Evolutionary conservation across 2,113 vertebrate genomes (phyloP).

Genomic region (Maccullochella peelii): DNA sequence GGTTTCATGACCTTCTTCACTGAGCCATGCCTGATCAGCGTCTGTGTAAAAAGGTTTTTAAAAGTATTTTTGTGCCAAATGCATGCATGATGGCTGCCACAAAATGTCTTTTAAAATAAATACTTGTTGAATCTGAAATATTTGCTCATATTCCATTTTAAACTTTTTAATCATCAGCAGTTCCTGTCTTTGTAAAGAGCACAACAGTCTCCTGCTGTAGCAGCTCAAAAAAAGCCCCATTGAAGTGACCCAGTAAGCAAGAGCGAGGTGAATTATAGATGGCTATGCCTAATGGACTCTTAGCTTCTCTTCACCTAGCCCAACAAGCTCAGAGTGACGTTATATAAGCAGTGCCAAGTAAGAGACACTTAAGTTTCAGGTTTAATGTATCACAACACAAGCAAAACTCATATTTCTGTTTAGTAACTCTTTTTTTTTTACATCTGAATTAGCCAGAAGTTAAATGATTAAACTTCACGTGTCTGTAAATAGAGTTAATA

Average conservation of each 20-base stretch:
- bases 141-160: slow-evolving; percentile 13
- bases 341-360: slow-evolving; percentile 52
- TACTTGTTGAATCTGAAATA: slow-evolving; percentile 62
- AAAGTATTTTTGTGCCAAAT: slow-evolving; percentile 9
- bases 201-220: slow-evolving; percentile 23
- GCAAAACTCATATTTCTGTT: slow-evolving; percentile 31
- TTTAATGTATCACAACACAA: slow-evolving; percentile 22
- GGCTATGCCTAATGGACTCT: slow-evolving; percentile 76
- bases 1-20: slow-evolving; percentile 55
- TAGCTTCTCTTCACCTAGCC: slow-evolving; percentile 64
- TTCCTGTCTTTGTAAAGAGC: slow-evolving; percentile 34
- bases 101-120: slow-evolving; percentile 10
- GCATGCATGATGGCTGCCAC: not conserved
- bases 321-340: slow-evolving; percentile 53
- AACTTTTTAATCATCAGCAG: slow-evolving; percentile 21
- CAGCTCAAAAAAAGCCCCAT: slow-evolving; percentile 45
- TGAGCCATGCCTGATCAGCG: slow-evolving; percentile 51
- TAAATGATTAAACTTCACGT: slow-evolving; percentile 47
- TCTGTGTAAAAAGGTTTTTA: slow-evolving; percentile 19
- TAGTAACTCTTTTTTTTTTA: slow-evolving; percentile 11
- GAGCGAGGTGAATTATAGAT: slow-evolving; percentile 83
- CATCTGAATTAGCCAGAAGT: slow-evolving; percentile 38
- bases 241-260: slow-evolving; percentile 77
- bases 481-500: slow-evolving; percentile 56
- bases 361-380: slow-evolving; percentile 26